Evolutionary conservation across 2,888 invertebrate genomes (phyloP), one percentile per base, ranked within the genome.

Genomic region (Euplagia quadripunctaria): DNA sequence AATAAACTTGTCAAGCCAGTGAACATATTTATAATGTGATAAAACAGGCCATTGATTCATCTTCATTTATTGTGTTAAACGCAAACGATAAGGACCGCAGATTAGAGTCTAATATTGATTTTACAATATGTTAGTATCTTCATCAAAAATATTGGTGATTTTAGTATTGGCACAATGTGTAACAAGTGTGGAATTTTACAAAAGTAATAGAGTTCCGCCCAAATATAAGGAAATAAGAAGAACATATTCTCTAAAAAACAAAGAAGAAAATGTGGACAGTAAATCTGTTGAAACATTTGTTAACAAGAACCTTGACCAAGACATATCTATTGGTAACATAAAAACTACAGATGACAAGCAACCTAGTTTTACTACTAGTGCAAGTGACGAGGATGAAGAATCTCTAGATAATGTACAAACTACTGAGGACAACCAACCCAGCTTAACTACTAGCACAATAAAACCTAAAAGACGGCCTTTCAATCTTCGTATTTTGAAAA

Each of bases 1-100:
- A 52, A 72, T 46, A 87, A 86, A 90, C 92, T 92, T 85, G 94
- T 91, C 91, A 88, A 91, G 93, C 93, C 84, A 88, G 92, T 93
- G 68, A 68, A 86, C 86, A 89, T 90, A 88, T 83, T 90, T 89
- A 87, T 88, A 86, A 90, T 86, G 76, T 83, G 80, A 81, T 82
- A 83, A 84, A 83, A 75, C 17, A 41, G 63, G 71, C 75, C 83
- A 85, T 87, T 90, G 89, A 91, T 82, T 91, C 91, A 89, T 90
- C 87, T 88, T 90, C 92, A 94, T 91, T 84, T 90, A 86, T 87
- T 84, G 82, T 85, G 86, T 87, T 80, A 90, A 88, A 81, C 90
- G 91, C 85, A 90, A 86, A 75, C 78, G 89, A 86, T 87, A 79
- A 87, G 84, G 88, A 91, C 88, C 89, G 88, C 88, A 83, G 76